Conservation (phyloP, 2,113 vertebrate genomes). For the Erythrolamprus reginae region DNA sequence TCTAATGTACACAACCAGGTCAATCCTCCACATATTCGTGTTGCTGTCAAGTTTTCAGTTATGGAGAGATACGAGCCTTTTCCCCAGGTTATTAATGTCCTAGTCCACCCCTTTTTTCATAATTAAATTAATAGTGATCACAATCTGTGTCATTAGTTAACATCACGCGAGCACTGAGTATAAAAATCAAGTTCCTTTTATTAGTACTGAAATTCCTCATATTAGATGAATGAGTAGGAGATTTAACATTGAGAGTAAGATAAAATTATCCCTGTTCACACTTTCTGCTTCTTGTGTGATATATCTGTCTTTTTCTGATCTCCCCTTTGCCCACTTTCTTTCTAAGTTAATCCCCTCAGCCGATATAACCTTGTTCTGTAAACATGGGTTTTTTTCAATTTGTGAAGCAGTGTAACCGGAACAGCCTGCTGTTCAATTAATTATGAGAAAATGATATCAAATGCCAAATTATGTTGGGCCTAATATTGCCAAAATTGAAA, state of each 20-base stretch:
- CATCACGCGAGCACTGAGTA: not conserved
- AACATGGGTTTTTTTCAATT: not conserved
- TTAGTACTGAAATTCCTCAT: not conserved
- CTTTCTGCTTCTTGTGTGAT: not conserved
- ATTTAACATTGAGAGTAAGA: not conserved
- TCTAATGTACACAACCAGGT: not conserved
- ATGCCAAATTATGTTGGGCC: not conserved
- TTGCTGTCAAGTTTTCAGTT: not conserved
- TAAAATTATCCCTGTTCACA: not conserved
- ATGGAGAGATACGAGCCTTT: not conserved
- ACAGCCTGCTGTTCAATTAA: not conserved
- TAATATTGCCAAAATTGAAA: not conserved
- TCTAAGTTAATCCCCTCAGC: not conserved
- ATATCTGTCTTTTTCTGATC: not conserved
- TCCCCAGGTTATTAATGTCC: not conserved
- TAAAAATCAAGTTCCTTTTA: not conserved
- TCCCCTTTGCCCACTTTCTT: not conserved
- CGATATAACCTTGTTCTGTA: not conserved
- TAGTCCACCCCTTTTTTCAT: not conserved
- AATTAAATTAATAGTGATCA: not conserved
- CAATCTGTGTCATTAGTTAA: not conserved
- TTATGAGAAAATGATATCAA: not conserved
- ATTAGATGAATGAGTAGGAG: not conserved
- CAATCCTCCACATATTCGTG: not conserved
- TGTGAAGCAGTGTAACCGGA: not conserved